These are phyloP conservation scores for Telmatochromis brachygnathus DNA, from an alignment of 2,113 vertebrate species.

Conservation along the genomic window DNA sequence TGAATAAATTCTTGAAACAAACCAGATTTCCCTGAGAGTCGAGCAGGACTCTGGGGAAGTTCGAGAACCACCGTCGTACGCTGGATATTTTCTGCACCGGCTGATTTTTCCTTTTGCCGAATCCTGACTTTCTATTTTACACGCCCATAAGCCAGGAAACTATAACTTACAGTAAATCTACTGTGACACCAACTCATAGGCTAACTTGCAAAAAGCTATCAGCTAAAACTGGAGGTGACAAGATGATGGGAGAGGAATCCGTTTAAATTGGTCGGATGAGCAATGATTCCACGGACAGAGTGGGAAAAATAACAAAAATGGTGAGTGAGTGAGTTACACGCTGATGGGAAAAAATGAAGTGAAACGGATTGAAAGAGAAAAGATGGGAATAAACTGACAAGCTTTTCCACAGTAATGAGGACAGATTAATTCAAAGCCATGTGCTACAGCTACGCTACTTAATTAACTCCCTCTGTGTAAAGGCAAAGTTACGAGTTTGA, in stretches of 20 bases:
- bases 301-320: background rate
- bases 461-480: slow-evolving; percentile 31
- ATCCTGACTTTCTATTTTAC: background rate
- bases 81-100: background rate
- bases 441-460: background rate
- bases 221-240: slow-evolving; percentile 17
- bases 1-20: background rate
- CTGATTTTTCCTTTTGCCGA: background rate
- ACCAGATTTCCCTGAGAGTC: background rate
- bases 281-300: background rate
- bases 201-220: slow-evolving; percentile 16
- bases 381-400: slow-evolving; percentile 27
- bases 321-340: background rate
- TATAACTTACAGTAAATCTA: background rate
- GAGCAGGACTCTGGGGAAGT: background rate
- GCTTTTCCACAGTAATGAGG: slow-evolving; percentile 29
- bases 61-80: fast-evolving
- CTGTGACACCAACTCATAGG: background rate
- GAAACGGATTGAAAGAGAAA: slow-evolving; percentile 12
- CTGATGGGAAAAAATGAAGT: background rate
- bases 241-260: slow-evolving; percentile 15
- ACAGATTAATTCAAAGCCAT: slow-evolving; percentile 30
- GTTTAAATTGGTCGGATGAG: slow-evolving; percentile 6
- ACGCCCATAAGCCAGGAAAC: background rate
- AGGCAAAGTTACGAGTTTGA: slow-evolving; percentile 24